Conservation (phyloP, 2,113 vertebrate species). For the Oncorhynchus clarkii region DNA sequence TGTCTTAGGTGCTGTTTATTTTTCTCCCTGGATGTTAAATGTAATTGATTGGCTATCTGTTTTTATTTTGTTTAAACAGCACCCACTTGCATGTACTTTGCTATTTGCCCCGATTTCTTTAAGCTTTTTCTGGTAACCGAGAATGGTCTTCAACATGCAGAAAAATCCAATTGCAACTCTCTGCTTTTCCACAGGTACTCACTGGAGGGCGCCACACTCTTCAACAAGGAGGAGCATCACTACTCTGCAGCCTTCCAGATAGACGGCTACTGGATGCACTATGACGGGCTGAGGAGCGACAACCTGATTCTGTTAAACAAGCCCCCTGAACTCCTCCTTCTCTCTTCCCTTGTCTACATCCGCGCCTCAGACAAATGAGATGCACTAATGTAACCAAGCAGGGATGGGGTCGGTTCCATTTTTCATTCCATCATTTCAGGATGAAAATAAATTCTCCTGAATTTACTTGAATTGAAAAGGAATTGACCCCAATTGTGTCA, state of each 20-base stretch:
- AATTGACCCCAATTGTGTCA: too few species aligned
- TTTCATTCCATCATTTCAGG: too few species aligned
- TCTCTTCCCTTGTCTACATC: slow-evolving; percentile 84
- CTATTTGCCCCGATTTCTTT: too few species aligned
- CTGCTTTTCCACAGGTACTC: slow-evolving; percentile 72
- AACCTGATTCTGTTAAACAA: slow-evolving; percentile 86
- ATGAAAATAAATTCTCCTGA: too few species aligned
- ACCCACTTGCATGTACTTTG: too few species aligned
- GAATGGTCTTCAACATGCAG: neutral
- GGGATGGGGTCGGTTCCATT: neutral
- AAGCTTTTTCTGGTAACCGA: too few species aligned
- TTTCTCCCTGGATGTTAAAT: too few species aligned
- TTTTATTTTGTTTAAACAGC: too few species aligned
- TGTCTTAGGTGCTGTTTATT: too few species aligned
- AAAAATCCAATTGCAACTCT: neutral
- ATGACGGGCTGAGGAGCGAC: slow-evolving; percentile 80
- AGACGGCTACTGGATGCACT: slow-evolving; percentile 83
- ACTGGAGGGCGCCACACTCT: slow-evolving; percentile 86
- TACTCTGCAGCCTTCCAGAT: slow-evolving; percentile 87
- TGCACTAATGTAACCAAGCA: neutral
- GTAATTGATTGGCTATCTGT: too few species aligned
- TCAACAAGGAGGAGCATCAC: slow-evolving; percentile 88
- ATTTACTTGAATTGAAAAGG: too few species aligned
- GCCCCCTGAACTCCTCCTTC: slow-evolving; percentile 81
- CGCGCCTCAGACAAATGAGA: slow-evolving; percentile 73